A percentile compares a stretch with the other conserved stretches of the same genome.
These are phyloP conservation scores for Diarsia rubi DNA, from an alignment of 2,888 invertebrate species.

Conservation along the genomic window DNA sequence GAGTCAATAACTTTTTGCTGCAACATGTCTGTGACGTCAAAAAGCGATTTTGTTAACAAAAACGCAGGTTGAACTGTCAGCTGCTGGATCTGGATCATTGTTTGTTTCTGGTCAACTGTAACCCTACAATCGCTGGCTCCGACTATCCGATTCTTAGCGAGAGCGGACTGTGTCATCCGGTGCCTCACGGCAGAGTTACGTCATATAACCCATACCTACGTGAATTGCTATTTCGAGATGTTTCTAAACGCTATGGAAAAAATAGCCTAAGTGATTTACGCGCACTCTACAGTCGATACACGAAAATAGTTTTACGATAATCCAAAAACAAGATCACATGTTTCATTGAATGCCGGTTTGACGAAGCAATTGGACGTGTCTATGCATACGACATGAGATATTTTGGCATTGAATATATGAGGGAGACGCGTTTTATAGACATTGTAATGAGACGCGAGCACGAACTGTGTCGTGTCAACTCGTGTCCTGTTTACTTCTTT, in stretches of 20 bases:
- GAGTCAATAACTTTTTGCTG: not conserved
- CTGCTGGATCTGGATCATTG: constrained; percentile 22
- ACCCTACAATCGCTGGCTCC: constrained; percentile 25
- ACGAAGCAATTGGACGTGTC: constrained; percentile 64
- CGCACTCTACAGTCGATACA: constrained; percentile 78
- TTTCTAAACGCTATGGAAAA: constrained; percentile 81
- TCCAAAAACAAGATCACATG: constrained; percentile 70
- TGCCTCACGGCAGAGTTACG: constrained; percentile 70
- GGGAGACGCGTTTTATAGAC: constrained; percentile 50
- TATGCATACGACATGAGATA: constrained; percentile 69
- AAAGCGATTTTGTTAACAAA: constrained; percentile 1
- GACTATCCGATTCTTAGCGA: constrained; percentile 39
- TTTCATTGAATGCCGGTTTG: constrained; percentile 61
- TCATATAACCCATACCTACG: constrained; percentile 77
- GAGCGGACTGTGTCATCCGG: constrained; percentile 33
- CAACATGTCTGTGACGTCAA: constrained; percentile 1
- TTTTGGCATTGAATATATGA: constrained; percentile 68
- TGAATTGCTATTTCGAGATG: constrained; percentile 83
- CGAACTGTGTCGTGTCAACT: constrained; percentile 41
- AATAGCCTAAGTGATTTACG: constrained; percentile 85
- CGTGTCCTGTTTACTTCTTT: constrained; percentile 38
- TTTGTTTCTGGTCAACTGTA: constrained; percentile 14
- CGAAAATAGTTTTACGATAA: constrained; percentile 86
- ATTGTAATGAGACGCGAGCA: constrained; percentile 48
- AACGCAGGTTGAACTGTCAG: not conserved